phyloP scores from a whole-genome alignment of 1,140 invertebrate species.

The Ostrea denselamellosa region DNA sequence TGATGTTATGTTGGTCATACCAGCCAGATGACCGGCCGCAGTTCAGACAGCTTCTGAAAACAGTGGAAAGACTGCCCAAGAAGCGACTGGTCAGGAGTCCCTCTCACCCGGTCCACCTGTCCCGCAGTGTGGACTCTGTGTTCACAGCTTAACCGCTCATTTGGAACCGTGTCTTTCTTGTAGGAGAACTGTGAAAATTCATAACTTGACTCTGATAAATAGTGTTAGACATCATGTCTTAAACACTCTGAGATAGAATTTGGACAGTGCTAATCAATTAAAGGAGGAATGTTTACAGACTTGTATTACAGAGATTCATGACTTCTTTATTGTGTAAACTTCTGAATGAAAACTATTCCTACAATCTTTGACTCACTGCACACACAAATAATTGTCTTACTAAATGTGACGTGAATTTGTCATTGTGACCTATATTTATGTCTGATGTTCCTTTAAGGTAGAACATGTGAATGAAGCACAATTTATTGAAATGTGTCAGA shows the following conservation, averaged over 20 bases:
- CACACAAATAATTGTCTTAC: not conserved
- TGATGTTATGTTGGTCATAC: constrained; percentile 98
- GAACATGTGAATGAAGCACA: constrained; percentile 10
- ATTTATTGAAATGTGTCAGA: not conserved
- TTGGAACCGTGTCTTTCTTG: constrained; percentile 24
- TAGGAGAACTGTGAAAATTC: constrained; percentile 13
- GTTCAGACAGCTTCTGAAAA: constrained; percentile 90
- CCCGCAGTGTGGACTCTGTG: constrained; percentile 75
- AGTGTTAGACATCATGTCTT: not conserved
- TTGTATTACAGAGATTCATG: not conserved
- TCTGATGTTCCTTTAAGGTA: not conserved
- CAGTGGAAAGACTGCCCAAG: constrained; percentile 91
- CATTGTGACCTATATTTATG: not conserved
- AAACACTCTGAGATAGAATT: not conserved
- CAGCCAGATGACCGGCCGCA: constrained; percentile 90
- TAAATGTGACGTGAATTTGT: not conserved
- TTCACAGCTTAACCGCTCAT: constrained; percentile 52
- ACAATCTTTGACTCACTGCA: not conserved
- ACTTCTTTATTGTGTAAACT: too few relatives aligned
- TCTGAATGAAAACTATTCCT: not conserved
- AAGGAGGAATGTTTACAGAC: not conserved
- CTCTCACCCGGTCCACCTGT: constrained; percentile 88
- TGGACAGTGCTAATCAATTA: not conserved
- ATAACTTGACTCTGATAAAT: not conserved
- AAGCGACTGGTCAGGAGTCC: constrained; percentile 97